Conservation (phyloP, 2,888 invertebrate species). For the Scrobipalpa costella region DNA sequence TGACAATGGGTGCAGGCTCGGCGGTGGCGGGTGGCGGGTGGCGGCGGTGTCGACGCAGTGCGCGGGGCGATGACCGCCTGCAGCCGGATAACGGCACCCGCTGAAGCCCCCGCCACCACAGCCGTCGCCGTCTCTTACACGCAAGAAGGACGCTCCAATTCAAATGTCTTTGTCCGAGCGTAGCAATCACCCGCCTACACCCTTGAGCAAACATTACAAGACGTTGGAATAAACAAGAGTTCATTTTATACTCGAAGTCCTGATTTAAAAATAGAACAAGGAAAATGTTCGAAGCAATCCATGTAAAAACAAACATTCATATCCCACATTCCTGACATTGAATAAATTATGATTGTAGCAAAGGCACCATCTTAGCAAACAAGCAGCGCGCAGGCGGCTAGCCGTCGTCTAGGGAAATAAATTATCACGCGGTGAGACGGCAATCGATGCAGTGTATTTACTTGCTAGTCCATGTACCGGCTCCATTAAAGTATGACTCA, state of each 20-base stretch:
- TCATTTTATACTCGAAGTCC: neutral
- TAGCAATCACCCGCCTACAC: neutral
- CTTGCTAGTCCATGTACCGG: neutral
- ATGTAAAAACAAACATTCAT: neutral
- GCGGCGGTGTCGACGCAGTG: neutral
- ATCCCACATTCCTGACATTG: no score
- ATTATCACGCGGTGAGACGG: neutral
- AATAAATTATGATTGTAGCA: no score
- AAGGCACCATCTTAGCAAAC: neutral
- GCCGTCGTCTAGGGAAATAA: no score
- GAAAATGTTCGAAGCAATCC: neutral
- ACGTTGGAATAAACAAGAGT: neutral
- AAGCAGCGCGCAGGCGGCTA: no score
- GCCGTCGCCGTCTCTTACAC: neutral
- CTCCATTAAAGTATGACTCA: neutral
- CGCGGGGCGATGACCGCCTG: slow-evolving; percentile 67
- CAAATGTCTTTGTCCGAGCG: neutral
- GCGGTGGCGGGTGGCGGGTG: slow-evolving; percentile 60
- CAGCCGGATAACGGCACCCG: slow-evolving; percentile 61
- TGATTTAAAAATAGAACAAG: neutral
- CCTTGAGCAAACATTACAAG: neutral
- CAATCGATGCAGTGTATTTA: slow-evolving; percentile 7
- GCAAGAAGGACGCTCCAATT: slow-evolving; percentile 21
- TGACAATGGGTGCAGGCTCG: slow-evolving; percentile 29
- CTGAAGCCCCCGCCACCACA: slow-evolving; percentile 45